Evolutionary conservation across 1,140 invertebrate species (phyloP).

Genomic region (Euwallacea fornicatus): DNA sequence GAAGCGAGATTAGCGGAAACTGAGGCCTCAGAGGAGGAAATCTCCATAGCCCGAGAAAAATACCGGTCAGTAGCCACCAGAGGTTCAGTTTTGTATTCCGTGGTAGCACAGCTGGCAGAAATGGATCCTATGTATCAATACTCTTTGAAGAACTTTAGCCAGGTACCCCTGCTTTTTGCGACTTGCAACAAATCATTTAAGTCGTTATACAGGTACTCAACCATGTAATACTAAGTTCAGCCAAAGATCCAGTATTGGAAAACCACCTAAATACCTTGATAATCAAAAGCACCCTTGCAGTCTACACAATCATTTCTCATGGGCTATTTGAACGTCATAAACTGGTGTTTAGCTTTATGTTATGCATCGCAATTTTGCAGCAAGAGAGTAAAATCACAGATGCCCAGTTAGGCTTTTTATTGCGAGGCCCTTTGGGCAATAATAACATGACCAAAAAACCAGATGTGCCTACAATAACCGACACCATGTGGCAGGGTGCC

Average conservation of each 20-base stretch:
- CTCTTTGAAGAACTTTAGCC: conserved; percentile 85
- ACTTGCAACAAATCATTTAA: neutral
- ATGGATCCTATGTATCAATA: conserved; percentile 97
- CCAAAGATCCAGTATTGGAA: conserved; percentile 65
- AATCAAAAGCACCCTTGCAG: conserved; percentile 74
- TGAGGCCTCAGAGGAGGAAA: conserved; percentile 78
- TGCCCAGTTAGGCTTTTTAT: conserved; percentile 72
- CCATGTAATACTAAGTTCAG: conserved; percentile 69
- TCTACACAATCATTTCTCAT: conserved; percentile 86
- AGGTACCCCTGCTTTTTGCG: conserved; percentile 53
- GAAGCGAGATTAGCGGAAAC: conserved; percentile 77
- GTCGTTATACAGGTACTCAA: conserved; percentile 68
- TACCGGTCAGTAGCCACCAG: conserved; percentile 82
- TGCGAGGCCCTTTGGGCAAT: conserved; percentile 66
- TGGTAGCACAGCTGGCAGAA: conserved; percentile 81
- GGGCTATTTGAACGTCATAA: conserved; percentile 90
- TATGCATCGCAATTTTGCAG: conserved; percentile 74
- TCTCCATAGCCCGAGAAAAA: conserved; percentile 78
- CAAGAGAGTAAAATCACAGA: conserved; percentile 60
- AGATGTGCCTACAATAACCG: conserved; percentile 52
- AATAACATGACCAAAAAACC: conserved; percentile 48
- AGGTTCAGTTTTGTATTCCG: conserved; percentile 89
- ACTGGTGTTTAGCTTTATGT: conserved; percentile 82
- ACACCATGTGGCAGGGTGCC: conserved; percentile 64
- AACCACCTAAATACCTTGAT: conserved; percentile 68